Conservation (phyloP, 2,888 invertebrate genomes). For the Automeris io region DNA sequence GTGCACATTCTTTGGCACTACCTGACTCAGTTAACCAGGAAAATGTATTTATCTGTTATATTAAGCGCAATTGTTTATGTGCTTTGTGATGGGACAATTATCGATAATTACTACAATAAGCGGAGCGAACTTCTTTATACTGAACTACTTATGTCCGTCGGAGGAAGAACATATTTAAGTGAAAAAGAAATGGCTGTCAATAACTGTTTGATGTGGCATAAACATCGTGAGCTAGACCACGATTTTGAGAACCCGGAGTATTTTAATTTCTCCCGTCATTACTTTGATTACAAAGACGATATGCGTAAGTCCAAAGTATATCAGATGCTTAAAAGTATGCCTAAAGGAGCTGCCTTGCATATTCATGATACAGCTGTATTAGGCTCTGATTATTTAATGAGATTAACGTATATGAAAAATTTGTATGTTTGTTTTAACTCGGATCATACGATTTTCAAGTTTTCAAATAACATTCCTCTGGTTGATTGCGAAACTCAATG, state of each 20-base stretch:
- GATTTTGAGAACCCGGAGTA: slow-evolving; percentile 70
- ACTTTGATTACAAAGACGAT: slow-evolving; percentile 75
- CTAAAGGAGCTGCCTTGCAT: slow-evolving; percentile 86
- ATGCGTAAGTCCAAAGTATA: slow-evolving; percentile 81
- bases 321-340: slow-evolving; percentile 80
- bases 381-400: slow-evolving; percentile 78
- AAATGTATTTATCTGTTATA: no score
- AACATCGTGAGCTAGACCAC: slow-evolving; percentile 71
- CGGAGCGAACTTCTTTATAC: slow-evolving; percentile 15
- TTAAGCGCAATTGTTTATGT: no score
- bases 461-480: slow-evolving; percentile 30
- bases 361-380: slow-evolving; percentile 81
- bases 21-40: no score
- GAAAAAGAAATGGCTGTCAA: slow-evolving; percentile 72
- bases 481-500: slow-evolving; percentile 45
- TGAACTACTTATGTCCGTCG: slow-evolving; percentile 65
- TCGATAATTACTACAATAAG: no score
- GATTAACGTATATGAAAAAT: slow-evolving; percentile 79
- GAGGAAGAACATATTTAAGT: slow-evolving; percentile 66
- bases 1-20: no score
- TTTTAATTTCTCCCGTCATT: slow-evolving; percentile 81
- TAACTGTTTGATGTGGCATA: slow-evolving; percentile 76
- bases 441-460: no score
- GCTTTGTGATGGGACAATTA: no score
- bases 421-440: slow-evolving; percentile 76